phyloP scores from a whole-genome alignment of 2,888 invertebrate species.

The Opisthograptis luteolata region DNA sequence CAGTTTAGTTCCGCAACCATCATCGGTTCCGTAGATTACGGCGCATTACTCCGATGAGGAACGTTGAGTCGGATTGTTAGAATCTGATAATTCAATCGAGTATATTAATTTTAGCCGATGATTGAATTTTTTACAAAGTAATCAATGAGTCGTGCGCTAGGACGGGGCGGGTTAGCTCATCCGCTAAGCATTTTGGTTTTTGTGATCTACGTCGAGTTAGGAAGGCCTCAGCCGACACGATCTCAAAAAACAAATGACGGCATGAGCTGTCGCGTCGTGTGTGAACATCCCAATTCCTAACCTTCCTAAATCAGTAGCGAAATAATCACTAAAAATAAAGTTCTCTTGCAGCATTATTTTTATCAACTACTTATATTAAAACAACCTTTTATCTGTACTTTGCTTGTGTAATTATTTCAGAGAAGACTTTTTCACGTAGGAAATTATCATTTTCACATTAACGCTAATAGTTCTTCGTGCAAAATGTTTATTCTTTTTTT shows the following conservation, averaged over 20 bases:
- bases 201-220: slow-evolving; percentile 65
- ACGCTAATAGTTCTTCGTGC: slow-evolving; percentile 11
- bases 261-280: slow-evolving; percentile 47
- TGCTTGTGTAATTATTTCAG: slow-evolving; percentile 17
- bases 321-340: neutral
- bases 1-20: slow-evolving; percentile 21
- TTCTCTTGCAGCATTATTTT: slow-evolving; percentile 12
- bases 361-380: slow-evolving; percentile 7
- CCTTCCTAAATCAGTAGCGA: slow-evolving; percentile 8
- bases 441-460: slow-evolving; percentile 27
- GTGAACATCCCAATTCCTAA: slow-evolving; percentile 12
- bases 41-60: slow-evolving; percentile 19
- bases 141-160: slow-evolving; percentile 79
- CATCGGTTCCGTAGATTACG: slow-evolving; percentile 25
- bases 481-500: slow-evolving; percentile 6
- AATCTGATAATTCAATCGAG: slow-evolving; percentile 62
- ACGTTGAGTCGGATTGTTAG: slow-evolving; percentile 43
- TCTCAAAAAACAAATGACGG: slow-evolving; percentile 71
- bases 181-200: slow-evolving; percentile 80
- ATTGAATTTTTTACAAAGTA: slow-evolving; percentile 79
- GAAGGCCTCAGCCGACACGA: slow-evolving; percentile 80
- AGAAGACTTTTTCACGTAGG: slow-evolving; percentile 18
- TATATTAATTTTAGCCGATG: slow-evolving; percentile 74
- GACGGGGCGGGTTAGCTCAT: slow-evolving; percentile 81
- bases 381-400: neutral